Base-by-base conservation (phyloP, 30 jellyfish, hydroid and myxozoan genomes). In the Chironex yamaguchii region DNA sequence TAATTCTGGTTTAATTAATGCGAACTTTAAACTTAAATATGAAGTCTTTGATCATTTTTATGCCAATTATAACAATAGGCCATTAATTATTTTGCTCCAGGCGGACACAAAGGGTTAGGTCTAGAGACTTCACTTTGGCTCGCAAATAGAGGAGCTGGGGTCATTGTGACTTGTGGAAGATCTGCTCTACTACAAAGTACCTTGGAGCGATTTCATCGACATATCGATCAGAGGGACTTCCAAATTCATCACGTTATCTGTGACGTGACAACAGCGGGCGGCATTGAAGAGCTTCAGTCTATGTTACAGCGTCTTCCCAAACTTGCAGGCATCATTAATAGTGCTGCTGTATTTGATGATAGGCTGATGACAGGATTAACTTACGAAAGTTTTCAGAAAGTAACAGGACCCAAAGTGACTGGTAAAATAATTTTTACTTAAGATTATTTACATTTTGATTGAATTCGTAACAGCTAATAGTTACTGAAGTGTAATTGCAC, bases 281-380 rank as follows among this genome's bases (percentile, higher is more conserved):
- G 95, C 23, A 75, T 75, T 3, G 72, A 65, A 26, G 54, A 12
- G 1, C 22, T 85, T 54, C 71, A 49, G 67, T 4, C 58, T 0
- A 49, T 51, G 29, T 71, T 85, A 29, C 33, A 58, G 30, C 53
- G 29, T 25, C 30, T 34, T n/a, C 77, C 89, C 24, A 64, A 34
- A 24, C 29, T 85, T 1, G 95, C 89, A 12, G 95, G 95, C 0
- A 49, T 85, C 11, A 83, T 85, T 1, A 71, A 73, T 69, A 85
- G 95, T 52, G 95, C 89, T 6, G 95, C 84, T 32, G 95, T 85
- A n/a, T 54, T 71, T 20, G 95, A 85, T 72, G 95, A 85, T 76
- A 71, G 63, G 69, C 89, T 85, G 1, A 68, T 85, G 58, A 51
- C 54, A 30, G 95, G 73, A 34, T 84, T 85, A 24, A 89, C 66